phyloP scores from a whole-genome alignment of 2,113 vertebrate species.

The Petrocephalus microphthalmus region DNA sequence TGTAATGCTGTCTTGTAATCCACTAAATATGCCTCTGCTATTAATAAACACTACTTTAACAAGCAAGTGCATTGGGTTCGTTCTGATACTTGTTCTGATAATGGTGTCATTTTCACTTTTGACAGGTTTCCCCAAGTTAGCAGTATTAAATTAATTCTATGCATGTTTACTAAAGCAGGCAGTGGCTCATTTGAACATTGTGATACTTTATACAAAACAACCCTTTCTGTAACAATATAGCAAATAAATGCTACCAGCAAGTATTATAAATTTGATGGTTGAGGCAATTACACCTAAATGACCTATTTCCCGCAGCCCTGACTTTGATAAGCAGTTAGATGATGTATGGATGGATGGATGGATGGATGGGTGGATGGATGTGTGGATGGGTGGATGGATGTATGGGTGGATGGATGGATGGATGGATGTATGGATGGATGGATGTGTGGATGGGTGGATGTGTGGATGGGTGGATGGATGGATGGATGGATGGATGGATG shows the following conservation, averaged over 20 bases:
- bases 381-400: too few relatives aligned
- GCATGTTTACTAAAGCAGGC: not conserved
- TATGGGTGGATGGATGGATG: not conserved
- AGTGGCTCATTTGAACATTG: not conserved
- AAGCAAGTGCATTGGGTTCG: not conserved
- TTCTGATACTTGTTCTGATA: not conserved
- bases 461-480: not conserved
- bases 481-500: not conserved
- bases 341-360: not conserved
- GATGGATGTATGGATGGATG: not conserved
- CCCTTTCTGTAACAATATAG: not conserved
- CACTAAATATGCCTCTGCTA: not conserved
- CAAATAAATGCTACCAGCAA: not conserved
- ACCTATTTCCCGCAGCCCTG: not conserved
- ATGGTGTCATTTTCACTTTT: not conserved
- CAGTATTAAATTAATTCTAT: not conserved
- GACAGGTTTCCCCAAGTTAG: not conserved
- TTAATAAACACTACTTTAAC: not conserved
- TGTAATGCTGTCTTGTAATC: not conserved
- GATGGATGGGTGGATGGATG: not conserved
- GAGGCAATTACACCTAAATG: not conserved
- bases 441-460: not conserved
- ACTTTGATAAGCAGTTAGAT: not conserved
- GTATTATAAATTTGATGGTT: not conserved
- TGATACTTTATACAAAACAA: not conserved